Conservation (phyloP, 1,140 invertebrate genomes). For the Cyclargus thomasi region DNA sequence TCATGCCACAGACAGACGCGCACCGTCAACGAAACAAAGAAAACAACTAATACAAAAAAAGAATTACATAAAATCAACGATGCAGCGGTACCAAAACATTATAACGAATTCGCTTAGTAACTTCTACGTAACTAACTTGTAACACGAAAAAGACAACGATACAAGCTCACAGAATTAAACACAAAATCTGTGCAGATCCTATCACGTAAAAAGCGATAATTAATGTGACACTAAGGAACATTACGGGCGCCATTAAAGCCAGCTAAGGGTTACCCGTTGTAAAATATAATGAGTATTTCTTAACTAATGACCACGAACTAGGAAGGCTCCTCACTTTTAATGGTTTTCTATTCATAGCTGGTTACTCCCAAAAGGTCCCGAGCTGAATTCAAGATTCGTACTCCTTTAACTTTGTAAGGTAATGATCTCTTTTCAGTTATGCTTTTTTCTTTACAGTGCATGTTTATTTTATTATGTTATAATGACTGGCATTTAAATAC, state of each 20-base stretch:
- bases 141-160: conserved; percentile 17
- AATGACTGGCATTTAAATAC: too few relatives aligned
- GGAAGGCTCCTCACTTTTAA: neutral
- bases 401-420: neutral
- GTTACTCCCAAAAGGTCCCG: neutral
- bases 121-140: too few relatives aligned
- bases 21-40: too few relatives aligned
- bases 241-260: conserved; percentile 26
- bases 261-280: neutral
- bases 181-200: conserved; percentile 20
- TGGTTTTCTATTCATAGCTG: neutral
- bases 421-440: neutral
- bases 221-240: conserved; percentile 31
- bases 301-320: neutral
- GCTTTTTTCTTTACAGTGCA: too few relatives aligned
- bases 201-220: conserved; percentile 31
- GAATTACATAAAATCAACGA: too few relatives aligned
- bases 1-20: too few relatives aligned
- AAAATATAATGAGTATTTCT: conserved; percentile 1
- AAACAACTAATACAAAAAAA: too few relatives aligned
- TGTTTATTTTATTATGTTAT: too few relatives aligned
- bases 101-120: too few relatives aligned
- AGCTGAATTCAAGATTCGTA: neutral
- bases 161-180: conserved; percentile 17
- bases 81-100: too few relatives aligned